A percentile compares a stretch with the other conserved stretches of the same genome.
phyloP scores from a whole-genome alignment of 2,797 vertebrate genomes.

The Chelmon rostratus region DNA sequence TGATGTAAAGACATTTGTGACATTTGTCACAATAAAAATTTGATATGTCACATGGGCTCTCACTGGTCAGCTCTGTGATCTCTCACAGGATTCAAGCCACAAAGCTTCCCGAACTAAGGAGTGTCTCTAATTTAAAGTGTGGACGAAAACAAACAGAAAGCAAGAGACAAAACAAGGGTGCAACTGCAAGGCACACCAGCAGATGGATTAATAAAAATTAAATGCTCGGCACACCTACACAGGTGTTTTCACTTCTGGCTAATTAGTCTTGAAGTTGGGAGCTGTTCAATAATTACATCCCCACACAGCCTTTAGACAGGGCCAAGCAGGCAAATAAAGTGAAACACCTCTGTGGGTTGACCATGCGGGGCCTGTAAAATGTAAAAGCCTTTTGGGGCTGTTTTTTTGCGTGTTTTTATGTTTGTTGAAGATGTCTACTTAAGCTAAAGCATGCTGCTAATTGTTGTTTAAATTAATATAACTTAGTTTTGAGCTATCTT shows the following conservation, averaged over 20 bases:
- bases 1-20: conserved; percentile 2
- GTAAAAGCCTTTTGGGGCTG: not conserved
- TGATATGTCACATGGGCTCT: conserved; percentile 27
- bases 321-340: conserved; percentile 2
- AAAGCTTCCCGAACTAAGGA: not conserved
- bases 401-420: not conserved
- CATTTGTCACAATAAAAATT: conserved; percentile 9
- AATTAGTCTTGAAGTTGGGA: conserved; percentile 11
- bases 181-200: too few relatives aligned
- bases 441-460: not conserved
- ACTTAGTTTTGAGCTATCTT: not conserved
- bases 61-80: conserved; percentile 6
- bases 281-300: conserved; percentile 10
- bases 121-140: not conserved
- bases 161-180: not conserved
- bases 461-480: not conserved
- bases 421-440: not conserved
- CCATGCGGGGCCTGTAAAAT: too few relatives aligned
- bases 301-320: not conserved
- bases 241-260: conserved; percentile 8
- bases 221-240: conserved; percentile 1
- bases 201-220: not conserved
- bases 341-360: conserved; percentile 5
- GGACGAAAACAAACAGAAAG: not conserved
- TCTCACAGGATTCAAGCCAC: conserved; percentile 3